phyloP scores from a whole-genome alignment of 2,113 vertebrate species.

The Plectropomus leopardus region DNA sequence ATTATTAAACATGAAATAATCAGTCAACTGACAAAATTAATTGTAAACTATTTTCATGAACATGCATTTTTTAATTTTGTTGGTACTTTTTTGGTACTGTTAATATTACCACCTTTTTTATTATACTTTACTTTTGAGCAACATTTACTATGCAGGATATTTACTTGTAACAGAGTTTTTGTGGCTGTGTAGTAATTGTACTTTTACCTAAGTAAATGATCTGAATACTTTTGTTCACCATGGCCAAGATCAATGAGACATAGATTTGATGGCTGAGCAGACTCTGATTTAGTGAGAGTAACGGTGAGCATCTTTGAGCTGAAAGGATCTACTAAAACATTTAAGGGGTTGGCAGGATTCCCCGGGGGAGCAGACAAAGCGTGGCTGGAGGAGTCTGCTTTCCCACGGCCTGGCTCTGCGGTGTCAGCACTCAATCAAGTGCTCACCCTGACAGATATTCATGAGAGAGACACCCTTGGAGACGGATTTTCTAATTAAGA shows the following conservation, averaged over 20 bases:
- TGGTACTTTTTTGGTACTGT: no score
- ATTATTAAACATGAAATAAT: no score
- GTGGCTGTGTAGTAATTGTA: no score
- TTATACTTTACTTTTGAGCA: no score
- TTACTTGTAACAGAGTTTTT: no score
- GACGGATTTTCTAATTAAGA: conserved; percentile 54
- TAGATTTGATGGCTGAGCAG: conserved; percentile 36
- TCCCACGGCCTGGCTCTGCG: conserved; percentile 82
- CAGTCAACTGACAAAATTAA: no score
- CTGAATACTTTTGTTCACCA: no score
- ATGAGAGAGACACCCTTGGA: conserved; percentile 51
- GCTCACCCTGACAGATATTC: conserved; percentile 60
- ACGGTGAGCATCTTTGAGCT: conserved; percentile 57
- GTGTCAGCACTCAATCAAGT: conserved; percentile 80
- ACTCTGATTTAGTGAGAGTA: conserved; percentile 60
- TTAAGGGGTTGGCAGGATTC: conserved; percentile 76
- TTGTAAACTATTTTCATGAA: no score
- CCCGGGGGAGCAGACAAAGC: conserved; percentile 74
- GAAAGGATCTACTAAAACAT: conserved; percentile 71
- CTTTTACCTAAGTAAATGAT: no score
- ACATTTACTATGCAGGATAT: no score
- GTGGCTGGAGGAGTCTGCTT: conserved; percentile 73
- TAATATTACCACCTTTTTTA: no score
- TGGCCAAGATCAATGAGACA: conserved; percentile 53
- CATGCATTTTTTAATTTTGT: no score